Conservation (phyloP, 2,113 vertebrate species). For the Empidonax traillii region DNA sequence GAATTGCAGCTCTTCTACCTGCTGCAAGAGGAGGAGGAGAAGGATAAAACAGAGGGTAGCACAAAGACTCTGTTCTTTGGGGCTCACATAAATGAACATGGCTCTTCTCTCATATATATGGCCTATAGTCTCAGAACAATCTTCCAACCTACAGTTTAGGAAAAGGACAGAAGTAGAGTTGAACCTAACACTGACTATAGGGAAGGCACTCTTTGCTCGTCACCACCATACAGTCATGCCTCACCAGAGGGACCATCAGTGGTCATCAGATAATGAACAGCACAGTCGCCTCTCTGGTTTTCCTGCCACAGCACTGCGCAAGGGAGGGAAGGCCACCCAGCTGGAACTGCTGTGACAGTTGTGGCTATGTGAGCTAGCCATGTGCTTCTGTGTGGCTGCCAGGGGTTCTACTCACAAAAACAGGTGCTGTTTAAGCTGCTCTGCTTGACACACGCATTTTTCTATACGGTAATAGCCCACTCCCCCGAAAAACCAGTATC, state of each 20-base stretch:
- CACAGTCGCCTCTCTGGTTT: background rate
- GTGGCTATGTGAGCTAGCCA: accelerated
- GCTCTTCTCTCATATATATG: background rate
- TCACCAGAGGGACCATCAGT: background rate
- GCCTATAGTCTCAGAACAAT: background rate
- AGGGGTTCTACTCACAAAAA: background rate
- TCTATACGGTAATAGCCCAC: background rate
- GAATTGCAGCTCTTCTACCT: background rate
- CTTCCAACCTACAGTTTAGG: background rate
- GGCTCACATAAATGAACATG: background rate
- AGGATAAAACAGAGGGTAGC: background rate
- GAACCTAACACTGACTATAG: background rate
- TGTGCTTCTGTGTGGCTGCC: background rate
- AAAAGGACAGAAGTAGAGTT: background rate
- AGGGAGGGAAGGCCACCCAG: background rate
- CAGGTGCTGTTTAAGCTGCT: background rate
- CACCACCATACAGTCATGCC: background rate
- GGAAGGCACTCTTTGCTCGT: background rate
- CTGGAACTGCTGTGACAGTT: background rate
- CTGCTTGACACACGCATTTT: background rate
- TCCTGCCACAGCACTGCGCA: accelerated
- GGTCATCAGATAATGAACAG: background rate
- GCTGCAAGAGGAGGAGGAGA: background rate
- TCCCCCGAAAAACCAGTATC: background rate
- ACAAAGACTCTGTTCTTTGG: background rate